Base-by-base conservation (phyloP, 2,888 invertebrate genomes). In the Tetrapedia diversipes region DNA sequence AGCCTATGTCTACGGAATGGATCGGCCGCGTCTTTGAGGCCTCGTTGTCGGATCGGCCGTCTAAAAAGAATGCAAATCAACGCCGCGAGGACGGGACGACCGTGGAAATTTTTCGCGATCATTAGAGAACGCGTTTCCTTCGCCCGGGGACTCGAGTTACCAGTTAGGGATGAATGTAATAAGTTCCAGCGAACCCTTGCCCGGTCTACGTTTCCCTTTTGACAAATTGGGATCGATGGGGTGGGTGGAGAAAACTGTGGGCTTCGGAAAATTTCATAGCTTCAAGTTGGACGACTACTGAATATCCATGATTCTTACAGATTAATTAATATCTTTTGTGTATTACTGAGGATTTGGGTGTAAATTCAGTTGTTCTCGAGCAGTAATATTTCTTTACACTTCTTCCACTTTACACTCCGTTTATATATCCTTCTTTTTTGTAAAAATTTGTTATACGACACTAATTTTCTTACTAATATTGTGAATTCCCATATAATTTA, bases 11-110 rank as follows among this genome's bases (percentile, higher is more conserved):
- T 72, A 63, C 59, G 45, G 27, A 54, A 53, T 63, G 45, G 47
- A n/a, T 66, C 32, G 56, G 22, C 53, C 56, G 65, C 19, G 34
- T 66, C 69, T 77, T 77, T 75, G 70, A 80, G 72, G 72, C 65
- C 34, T 41, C 64, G 78, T 81, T 76, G 77, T 65, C 65, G 45
- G 41, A 54, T 51, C 51, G 19, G 11, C 39, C 45, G n/a, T n/a
- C 14, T 64, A 32, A 73, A 75, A 75, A 65, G 77, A 75, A 82
- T 69, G 71, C 57, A 75, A 79, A 79, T 77, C 61, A 77, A 54
- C 53, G 57, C 6, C 4, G 10, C n/a, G 24, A 8, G 29, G 27
- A 27, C 19, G 29, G n/a, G 19, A 49, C 27, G 22, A 11, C 34
- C 39, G 37, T 49, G 34, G 54, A 69, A 47, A 60, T 43, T 43